Evolutionary conservation across 2,797 vertebrate genomes (phyloP).

Genomic region (Discoglossus pictus): DNA sequence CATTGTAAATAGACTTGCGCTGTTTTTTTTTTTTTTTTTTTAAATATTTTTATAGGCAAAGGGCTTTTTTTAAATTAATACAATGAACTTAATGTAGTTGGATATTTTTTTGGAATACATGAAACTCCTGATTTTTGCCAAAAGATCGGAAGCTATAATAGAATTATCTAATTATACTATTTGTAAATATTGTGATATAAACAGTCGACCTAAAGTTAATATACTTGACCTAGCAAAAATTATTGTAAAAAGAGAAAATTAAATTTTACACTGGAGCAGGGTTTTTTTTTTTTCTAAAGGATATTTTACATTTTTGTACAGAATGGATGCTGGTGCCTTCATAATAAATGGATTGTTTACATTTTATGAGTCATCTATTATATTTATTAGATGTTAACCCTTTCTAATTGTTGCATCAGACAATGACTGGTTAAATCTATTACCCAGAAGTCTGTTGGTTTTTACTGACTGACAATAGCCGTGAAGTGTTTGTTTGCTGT

Average conservation of each 20-base stretch:
- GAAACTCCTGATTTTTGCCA: slow-evolving; percentile 19
- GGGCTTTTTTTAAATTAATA: slow-evolving; percentile 8
- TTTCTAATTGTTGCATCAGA: too few relatives aligned
- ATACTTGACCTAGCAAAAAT: slow-evolving; percentile 17
- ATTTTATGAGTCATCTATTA: background rate
- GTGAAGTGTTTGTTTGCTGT: too few relatives aligned
- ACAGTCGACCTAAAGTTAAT: slow-evolving; percentile 7
- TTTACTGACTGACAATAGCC: background rate
- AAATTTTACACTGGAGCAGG: slow-evolving; percentile 15
- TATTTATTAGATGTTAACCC: too few relatives aligned
- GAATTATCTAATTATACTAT: background rate
- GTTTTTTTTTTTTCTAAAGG: slow-evolving; percentile 13
- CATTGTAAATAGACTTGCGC: slow-evolving; percentile 19
- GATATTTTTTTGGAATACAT: background rate
- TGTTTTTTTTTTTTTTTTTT: slow-evolving; percentile 28
- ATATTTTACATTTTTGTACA: slow-evolving; percentile 26
- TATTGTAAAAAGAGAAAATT: slow-evolving; percentile 16
- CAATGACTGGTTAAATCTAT: background rate
- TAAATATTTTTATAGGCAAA: slow-evolving; percentile 12
- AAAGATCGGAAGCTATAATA: background rate
- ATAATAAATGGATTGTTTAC: slow-evolving; percentile 41
- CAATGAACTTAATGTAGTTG: background rate
- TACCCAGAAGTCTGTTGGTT: background rate
- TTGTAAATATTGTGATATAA: slow-evolving; percentile 21
- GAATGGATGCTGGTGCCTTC: slow-evolving; percentile 47